Conservation (phyloP, 2,113 vertebrate species). For the Todiramphus chloris region DNA sequence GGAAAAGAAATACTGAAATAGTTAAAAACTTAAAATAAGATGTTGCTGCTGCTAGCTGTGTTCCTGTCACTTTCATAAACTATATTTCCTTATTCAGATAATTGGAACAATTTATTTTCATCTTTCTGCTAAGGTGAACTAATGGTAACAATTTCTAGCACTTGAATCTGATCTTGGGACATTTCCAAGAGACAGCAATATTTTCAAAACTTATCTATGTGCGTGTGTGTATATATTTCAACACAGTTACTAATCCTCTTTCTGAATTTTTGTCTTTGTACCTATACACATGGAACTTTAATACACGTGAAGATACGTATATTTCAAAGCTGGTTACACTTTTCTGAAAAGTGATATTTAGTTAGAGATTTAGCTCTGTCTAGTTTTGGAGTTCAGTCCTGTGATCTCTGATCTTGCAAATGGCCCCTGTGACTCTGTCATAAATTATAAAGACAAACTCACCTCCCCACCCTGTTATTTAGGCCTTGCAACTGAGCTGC, state of each 20-base stretch:
- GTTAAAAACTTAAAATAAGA: constrained; percentile 39
- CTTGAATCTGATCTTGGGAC: background rate
- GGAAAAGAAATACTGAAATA: constrained; percentile 15
- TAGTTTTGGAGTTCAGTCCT: background rate
- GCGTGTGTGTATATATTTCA: background rate
- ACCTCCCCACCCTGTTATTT: background rate
- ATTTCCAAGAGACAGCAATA: background rate
- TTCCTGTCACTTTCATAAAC: constrained; percentile 45
- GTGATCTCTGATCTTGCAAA: background rate
- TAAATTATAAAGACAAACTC: background rate
- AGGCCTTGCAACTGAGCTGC: background rate
- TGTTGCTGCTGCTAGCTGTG: constrained; percentile 34
- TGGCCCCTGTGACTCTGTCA: background rate
- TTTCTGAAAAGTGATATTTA: background rate
- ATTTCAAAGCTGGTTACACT: background rate
- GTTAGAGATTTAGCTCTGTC: background rate
- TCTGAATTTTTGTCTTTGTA: background rate
- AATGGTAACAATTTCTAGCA: background rate
- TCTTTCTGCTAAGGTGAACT: constrained; percentile 28
- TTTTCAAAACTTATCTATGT: background rate
- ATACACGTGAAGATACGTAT: background rate
- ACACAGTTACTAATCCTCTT: background rate
- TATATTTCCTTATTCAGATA: constrained; percentile 42
- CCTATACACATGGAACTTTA: background rate
- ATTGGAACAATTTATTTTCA: constrained; percentile 55